Evolutionary conservation across 2,797 vertebrate species (phyloP), one percentile per base, ranked within the genome.

Genomic region (Coregonus sp.): DNA sequence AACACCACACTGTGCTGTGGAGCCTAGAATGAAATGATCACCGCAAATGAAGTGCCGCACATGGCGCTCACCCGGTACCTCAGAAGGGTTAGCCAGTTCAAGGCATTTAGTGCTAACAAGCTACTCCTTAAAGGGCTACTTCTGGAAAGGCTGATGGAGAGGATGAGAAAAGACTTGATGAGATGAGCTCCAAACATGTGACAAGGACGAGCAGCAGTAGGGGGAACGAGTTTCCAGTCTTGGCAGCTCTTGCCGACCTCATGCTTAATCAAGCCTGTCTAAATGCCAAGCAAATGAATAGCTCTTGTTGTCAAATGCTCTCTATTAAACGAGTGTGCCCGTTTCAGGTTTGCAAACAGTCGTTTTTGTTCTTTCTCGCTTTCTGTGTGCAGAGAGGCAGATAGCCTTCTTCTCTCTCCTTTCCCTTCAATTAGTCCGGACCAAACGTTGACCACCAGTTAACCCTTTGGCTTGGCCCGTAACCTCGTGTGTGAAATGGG

Each of bases 391-490:
- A 29, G 25, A 66, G 29, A 66, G 25, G 11, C 25, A 3, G 63
- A 33, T 15, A 31, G 70, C n/a, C 75, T 54, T 52, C 16, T 50
- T 4, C 70, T 65, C 56, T 52, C 83, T 85, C 85, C 81, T 81
- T 89, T 86, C 79, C 5, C 6, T 84, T 90, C 85, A 91, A 76
- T 91, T 88, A 90, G 81, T 74, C 73, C 74, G 86, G 71, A 78
- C 84, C 78, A 79, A 81, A 73, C n/a, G 80, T 50, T 89, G 86
- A 89, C 89, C 87, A 82, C 16, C 1, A 1, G 70, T 78, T 88
- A 87, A 93, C 87, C 89, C 83, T 69, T 4, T 75, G 85, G 78
- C 25, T 87, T 67, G 2, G 84, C 80, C 77, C 76, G 80, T 75
- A 65, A 80, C 84, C 84, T 73, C 4, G 70, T 78, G 84, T 85